phyloP scores from a whole-genome alignment of 2,797 vertebrate species.

The Girardinus metallicus region DNA sequence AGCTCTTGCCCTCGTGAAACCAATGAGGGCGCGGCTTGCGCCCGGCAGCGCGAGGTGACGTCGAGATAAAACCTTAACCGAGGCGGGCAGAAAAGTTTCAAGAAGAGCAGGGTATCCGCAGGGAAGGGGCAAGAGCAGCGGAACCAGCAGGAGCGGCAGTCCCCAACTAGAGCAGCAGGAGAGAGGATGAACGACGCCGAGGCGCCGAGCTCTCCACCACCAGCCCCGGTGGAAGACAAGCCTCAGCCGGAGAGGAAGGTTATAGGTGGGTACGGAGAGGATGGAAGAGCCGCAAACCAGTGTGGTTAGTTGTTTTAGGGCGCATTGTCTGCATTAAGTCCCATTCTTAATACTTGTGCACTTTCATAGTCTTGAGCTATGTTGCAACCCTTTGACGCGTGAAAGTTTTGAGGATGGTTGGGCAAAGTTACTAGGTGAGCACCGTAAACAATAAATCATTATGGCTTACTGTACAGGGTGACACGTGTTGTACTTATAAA shows the following conservation, averaged over 20 bases:
- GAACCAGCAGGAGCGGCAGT: conserved; percentile 31
- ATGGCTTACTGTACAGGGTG: neutral
- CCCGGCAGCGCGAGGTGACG: conserved; percentile 46
- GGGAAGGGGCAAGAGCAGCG: conserved; percentile 60
- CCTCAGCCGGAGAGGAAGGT: conserved; percentile 81
- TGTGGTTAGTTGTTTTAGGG: neutral
- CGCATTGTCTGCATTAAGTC: neutral
- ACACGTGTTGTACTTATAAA: conserved; percentile 31
- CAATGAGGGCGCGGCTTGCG: conserved; percentile 69
- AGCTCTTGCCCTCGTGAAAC: conserved; percentile 40
- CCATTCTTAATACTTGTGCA: neutral
- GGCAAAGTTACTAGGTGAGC: neutral
- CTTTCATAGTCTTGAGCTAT: neutral
- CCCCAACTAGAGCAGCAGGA: conserved; percentile 8
- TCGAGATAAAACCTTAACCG: conserved; percentile 78
- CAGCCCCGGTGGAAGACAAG: conserved; percentile 68
- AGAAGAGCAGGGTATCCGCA: conserved; percentile 15
- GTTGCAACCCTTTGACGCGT: neutral
- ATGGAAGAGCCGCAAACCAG: too few relatives aligned
- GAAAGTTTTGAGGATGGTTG: neutral
- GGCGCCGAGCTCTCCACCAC: conserved; percentile 71
- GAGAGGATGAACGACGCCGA: conserved; percentile 83
- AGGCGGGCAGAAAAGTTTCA: conserved; percentile 51
- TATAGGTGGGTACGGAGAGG: conserved; percentile 75
- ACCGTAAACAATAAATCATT: neutral